Conservation (phyloP, 2,888 invertebrate genomes). For the Phragmatobia fuliginosa region DNA sequence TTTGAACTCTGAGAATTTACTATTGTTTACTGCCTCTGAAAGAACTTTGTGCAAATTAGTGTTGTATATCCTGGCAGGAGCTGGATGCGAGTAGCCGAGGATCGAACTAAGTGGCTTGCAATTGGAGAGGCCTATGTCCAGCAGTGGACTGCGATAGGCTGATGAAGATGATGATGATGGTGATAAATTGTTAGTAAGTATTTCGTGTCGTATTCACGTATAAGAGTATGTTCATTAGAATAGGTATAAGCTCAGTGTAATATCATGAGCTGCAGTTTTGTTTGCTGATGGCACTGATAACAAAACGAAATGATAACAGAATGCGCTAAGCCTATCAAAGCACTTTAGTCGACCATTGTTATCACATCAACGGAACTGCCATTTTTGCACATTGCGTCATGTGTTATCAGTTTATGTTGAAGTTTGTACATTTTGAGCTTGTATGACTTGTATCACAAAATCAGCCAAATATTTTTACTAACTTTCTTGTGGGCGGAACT, state of each 20-base stretch:
- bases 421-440: neutral
- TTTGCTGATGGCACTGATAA: conserved; percentile 37
- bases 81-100: no score
- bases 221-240: neutral
- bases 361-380: conserved; percentile 30
- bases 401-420: conserved; percentile 27
- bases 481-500: neutral
- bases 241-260: conserved; percentile 14
- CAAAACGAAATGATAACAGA: conserved; percentile 36
- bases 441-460: neutral
- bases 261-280: conserved; percentile 45
- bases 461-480: neutral
- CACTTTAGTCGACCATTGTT: conserved; percentile 37
- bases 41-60: neutral
- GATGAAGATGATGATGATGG: no score
- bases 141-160: no score
- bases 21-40: neutral
- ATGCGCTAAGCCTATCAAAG: conserved; percentile 47
- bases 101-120: no score
- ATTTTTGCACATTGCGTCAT: conserved; percentile 11
- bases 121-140: no score
- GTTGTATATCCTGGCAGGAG: no score
- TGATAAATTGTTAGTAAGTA: neutral
- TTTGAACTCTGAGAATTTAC: neutral
- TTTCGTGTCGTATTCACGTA: neutral